Evolutionary conservation across 2,888 invertebrate genomes (phyloP), one percentile per base, ranked within the genome.

Genomic region (Tillus elongatus): DNA sequence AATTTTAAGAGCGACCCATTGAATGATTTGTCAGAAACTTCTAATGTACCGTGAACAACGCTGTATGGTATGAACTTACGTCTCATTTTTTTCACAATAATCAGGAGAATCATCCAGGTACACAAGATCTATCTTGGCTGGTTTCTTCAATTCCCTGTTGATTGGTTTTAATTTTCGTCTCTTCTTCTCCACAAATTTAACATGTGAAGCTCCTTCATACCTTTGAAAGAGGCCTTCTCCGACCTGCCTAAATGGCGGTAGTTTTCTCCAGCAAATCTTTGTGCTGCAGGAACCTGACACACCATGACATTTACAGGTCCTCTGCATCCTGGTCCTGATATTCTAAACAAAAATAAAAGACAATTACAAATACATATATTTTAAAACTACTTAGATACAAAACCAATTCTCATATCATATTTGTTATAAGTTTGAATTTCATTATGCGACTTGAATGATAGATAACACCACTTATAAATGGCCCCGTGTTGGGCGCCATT

Each of bases 241-340:
- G 3, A 91, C 82, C 43, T 74, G 63, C 15, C 85, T 69, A 56
- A 92, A 82, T 27, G 79, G 72, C 3, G 85, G 82, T 52, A 92
- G 69, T 41, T 83, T 79, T 47, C 88, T 73, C 92, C 92, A 92
- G 63, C 92, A 92, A 4, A 91, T 88, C 32, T 86, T 75, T 46
- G 89, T 79, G 28, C 88, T 87, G 66, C 92, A 92, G 2, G 90
- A 90, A 0, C 90, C 91, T 0, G 90, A 90, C 72, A 92, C 89
- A 13, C 92, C 91, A 63, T 92, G 91, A 56, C 92, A 92, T 62
- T 92, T 92, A 72, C 92, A 92, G 12, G 87, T 79, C 28, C 86
- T 74, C 58, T 88, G 83, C 85, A 90, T 86, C 41, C 82, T 73
- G 13, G 81, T 76, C 36, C 82, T 73, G 15, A 82, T 77, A 10